Base-by-base conservation (phyloP, 2,888 invertebrate species). In the Drosophila falleni region DNA sequence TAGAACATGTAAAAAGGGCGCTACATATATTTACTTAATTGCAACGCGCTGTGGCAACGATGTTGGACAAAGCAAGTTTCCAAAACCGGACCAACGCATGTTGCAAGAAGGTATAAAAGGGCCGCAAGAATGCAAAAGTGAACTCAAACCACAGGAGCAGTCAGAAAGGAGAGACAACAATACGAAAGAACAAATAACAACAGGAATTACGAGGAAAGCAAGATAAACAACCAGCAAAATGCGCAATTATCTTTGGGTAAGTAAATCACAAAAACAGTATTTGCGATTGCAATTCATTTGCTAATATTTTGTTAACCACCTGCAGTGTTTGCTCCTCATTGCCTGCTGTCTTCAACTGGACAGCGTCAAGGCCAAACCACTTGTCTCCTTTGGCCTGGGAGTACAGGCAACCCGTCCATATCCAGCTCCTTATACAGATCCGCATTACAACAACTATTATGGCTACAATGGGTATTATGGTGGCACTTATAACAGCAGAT, bases 361-460 rank as follows among this genome's bases (percentile, higher is more conserved):
- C 37, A 39, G 69, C 39, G 56, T 49, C 66, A 64, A 59, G 62
- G 81, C 80, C 65, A 84, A 84, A 54, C 87, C 84, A 4, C 47
- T 80, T n/a, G 71, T 80, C 33, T 81, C 84, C 44, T 75, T 78
- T 37, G 84, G 84, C 23, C 9, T 81, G 3, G 71, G 79, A 51
- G 68, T 79, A 10, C 81, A 73, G 50, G n/a, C 46, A 13, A 9
- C 69, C 23, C 59, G 66, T 23, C 74, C 67, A 9, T 67, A 59
- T 46, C 33, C 59, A 29, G 37, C 51, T 15, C 54, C 62, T 19
- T 56, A 56, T 0, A 62, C 42, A 46, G 60, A 67, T 29, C 54
- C 71, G 4, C 76, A 82, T 59, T 80, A 78, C 70, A 67, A 74
- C 69, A 69, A 74, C 46, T 76, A 74, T 60, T 77, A 82, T 42